These are phyloP conservation scores for Typhlomys cinereus DNA, from an alignment of 2,113 vertebrate genomes.

Conservation along the genomic window DNA sequence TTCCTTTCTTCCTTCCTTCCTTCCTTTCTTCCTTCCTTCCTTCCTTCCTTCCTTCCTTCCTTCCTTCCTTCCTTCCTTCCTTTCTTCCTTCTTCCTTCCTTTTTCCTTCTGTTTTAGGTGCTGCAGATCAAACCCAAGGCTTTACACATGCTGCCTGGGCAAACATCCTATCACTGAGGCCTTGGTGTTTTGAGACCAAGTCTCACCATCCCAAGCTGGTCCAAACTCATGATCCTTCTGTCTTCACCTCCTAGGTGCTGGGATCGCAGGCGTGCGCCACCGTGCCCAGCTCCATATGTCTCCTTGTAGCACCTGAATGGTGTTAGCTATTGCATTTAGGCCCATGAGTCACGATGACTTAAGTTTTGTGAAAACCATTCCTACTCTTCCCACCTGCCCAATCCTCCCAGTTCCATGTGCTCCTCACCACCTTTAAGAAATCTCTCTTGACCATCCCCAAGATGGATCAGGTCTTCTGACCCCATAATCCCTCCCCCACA, in stretches of 20 bases:
- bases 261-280: background rate
- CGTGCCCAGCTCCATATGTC: background rate
- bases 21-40: no score
- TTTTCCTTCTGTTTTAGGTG: no score
- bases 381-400: background rate
- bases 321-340: no score
- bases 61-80: background rate
- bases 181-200: background rate
- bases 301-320: background rate
- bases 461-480: background rate
- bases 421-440: background rate
- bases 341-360: slow-evolving; percentile 1
- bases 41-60: background rate
- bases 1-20: background rate
- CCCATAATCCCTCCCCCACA: background rate
- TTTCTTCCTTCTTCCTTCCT: fast-evolving
- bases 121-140: no score
- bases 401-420: background rate
- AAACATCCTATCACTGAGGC: background rate
- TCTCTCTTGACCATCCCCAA: background rate
- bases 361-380: background rate
- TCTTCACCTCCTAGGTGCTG: background rate
- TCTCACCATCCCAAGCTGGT: background rate
- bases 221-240: background rate
- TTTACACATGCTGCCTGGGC: background rate